Percentiles rank a stretch among this genome's conserved stretches.
Conservation (phyloP, 2,113 vertebrate species). For the Ptyas mucosa region DNA sequence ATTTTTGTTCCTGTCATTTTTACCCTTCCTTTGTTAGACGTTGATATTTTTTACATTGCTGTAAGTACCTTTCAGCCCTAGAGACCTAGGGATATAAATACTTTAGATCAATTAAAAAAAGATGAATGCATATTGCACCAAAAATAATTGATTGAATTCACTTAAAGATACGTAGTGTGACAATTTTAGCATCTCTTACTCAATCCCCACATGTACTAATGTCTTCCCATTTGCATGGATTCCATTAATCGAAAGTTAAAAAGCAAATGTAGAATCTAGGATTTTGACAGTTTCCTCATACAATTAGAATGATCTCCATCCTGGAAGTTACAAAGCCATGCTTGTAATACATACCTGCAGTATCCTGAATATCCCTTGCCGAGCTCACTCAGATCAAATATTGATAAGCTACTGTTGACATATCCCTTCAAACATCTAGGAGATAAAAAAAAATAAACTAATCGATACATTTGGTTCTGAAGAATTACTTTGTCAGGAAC, state of each 20-base stretch:
- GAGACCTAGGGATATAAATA: background rate
- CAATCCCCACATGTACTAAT: too few relatives aligned
- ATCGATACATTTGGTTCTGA: background rate
- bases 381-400: slow-evolving; percentile 86
- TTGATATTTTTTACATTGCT: background rate
- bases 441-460: slow-evolving; percentile 1
- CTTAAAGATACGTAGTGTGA: background rate
- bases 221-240: background rate
- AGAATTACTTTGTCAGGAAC: background rate
- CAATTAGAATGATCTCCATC: fast-evolving
- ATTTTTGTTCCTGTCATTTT: background rate
- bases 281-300: background rate
- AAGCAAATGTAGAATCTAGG: background rate
- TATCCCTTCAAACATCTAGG: slow-evolving; percentile 91
- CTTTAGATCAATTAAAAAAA: background rate
- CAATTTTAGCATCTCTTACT: background rate
- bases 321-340: background rate
- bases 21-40: background rate
- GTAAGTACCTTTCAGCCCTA: background rate
- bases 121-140: background rate
- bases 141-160: background rate
- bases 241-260: background rate
- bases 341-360: slow-evolving; percentile 75
- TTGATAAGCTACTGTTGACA: slow-evolving; percentile 93
- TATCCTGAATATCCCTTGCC: slow-evolving; percentile 78